phyloP scores from a whole-genome alignment of 2,797 vertebrate genomes.

The Paratrypauchen microcephalus region DNA sequence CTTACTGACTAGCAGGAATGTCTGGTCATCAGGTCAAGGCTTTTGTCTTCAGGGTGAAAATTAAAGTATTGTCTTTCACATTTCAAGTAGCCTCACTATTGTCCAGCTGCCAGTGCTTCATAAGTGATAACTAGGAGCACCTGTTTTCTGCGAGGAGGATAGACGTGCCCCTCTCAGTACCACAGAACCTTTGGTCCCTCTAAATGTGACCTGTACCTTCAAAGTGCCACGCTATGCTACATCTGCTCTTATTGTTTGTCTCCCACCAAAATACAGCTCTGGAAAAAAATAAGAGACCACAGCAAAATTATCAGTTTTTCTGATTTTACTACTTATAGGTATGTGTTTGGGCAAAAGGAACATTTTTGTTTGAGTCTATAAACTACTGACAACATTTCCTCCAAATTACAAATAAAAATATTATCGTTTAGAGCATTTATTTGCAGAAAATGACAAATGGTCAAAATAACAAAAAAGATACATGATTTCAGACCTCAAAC shows the following conservation, averaged over 20 bases:
- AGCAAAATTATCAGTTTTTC: too few relatives aligned
- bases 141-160: constrained; percentile 50
- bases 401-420: too few relatives aligned
- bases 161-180: constrained; percentile 11
- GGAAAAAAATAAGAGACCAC: too few relatives aligned
- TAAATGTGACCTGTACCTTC: constrained; percentile 13
- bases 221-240: constrained; percentile 2
- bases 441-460: too few relatives aligned
- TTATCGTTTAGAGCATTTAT: too few relatives aligned
- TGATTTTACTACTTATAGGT: too few relatives aligned
- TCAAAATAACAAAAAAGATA: too few relatives aligned
- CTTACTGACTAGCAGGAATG: constrained; percentile 19
- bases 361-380: too few relatives aligned
- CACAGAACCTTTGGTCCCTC: constrained; percentile 30
- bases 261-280: neutral
- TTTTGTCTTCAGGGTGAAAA: constrained; percentile 52
- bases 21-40: constrained; percentile 45
- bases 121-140: constrained; percentile 48
- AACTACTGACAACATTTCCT: too few relatives aligned
- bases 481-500: too few relatives aligned
- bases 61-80: constrained; percentile 70
- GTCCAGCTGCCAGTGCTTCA: constrained; percentile 54
- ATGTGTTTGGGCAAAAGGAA: too few relatives aligned
- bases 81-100: constrained; percentile 35
- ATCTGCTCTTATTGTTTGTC: constrained; percentile 10